Percentiles rank a stretch among this genome's conserved stretches.
These are phyloP conservation scores for Halichoeres trimaculatus DNA, from an alignment of 2,113 vertebrate genomes.

Conservation along the genomic window DNA sequence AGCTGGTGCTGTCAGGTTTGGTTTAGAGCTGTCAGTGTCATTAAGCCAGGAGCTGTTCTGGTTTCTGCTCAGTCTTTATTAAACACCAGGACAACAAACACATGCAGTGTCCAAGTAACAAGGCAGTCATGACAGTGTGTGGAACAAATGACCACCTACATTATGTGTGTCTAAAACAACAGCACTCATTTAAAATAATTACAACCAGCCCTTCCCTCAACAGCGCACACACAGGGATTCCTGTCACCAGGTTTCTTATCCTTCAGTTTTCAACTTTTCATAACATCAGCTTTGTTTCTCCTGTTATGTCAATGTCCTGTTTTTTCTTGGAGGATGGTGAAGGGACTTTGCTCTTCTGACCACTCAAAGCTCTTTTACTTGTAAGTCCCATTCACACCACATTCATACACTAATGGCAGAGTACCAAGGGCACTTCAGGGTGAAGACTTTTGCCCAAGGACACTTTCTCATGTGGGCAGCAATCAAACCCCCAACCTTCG, in stretches of 20 bases:
- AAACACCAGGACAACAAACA: constrained; percentile 15
- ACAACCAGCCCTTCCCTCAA: constrained; percentile 41
- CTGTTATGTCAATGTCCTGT: too few species aligned
- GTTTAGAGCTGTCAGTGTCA: constrained; percentile 17
- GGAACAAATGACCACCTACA: constrained; percentile 46
- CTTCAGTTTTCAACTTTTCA: neutral
- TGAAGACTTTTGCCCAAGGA: too few species aligned
- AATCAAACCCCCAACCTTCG: too few species aligned
- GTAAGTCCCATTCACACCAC: too few species aligned
- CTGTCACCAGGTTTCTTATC: constrained; percentile 9
- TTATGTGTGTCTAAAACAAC: constrained; percentile 55
- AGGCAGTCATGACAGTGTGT: constrained; percentile 29
- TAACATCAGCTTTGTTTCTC: neutral
- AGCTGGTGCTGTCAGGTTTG: constrained; percentile 5
- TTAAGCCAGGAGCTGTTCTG: constrained; percentile 26
- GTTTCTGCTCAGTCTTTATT: constrained; percentile 4
- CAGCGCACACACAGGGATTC: constrained; percentile 32
- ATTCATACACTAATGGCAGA: too few species aligned
- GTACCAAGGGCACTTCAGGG: too few species aligned
- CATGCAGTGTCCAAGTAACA: constrained; percentile 33
- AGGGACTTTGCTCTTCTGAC: too few species aligned
- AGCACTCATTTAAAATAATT: constrained; percentile 55
- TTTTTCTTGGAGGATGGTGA: too few species aligned
- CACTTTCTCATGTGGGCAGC: too few species aligned
- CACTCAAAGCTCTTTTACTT: too few species aligned